Percentiles rank a stretch among this genome's conserved stretches.
These are phyloP conservation scores for Ceriagrion tenellum DNA, from an alignment of 2,888 invertebrate genomes.

Conservation along the genomic window DNA sequence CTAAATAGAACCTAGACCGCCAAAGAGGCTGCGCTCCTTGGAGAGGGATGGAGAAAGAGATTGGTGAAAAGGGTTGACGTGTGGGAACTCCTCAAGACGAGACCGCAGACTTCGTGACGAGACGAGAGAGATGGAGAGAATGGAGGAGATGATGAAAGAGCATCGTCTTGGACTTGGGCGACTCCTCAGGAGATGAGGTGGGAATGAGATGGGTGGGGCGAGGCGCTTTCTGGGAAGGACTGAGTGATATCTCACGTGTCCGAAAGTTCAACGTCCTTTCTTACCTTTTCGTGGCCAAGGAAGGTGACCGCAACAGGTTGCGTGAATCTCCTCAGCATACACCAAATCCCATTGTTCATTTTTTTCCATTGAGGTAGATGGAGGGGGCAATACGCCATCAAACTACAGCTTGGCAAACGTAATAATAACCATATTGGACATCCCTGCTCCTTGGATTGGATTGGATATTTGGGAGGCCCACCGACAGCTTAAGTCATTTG, in stretches of 20 bases:
- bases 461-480: no score
- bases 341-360: no score
- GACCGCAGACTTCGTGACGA: not conserved
- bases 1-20: not conserved
- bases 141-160: not conserved
- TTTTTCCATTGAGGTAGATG: no score
- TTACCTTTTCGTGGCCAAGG: not conserved
- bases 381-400: no score
- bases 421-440: no score
- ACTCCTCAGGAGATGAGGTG: not conserved
- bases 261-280: not conserved
- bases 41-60: not conserved
- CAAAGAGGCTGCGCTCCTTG: not conserved
- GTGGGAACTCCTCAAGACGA: not conserved
- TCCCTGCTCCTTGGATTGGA: no score
- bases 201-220: not conserved
- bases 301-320: not conserved
- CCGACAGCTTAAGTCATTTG: no score
- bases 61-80: not conserved
- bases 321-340: no score
- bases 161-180: not conserved
- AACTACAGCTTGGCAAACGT: no score
- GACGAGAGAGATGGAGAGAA: not conserved
- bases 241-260: not conserved
- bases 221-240: not conserved